These are phyloP conservation scores for Lissocephala sabroskyi DNA, from an alignment of 2,888 invertebrate species.

Conservation along the genomic window DNA sequence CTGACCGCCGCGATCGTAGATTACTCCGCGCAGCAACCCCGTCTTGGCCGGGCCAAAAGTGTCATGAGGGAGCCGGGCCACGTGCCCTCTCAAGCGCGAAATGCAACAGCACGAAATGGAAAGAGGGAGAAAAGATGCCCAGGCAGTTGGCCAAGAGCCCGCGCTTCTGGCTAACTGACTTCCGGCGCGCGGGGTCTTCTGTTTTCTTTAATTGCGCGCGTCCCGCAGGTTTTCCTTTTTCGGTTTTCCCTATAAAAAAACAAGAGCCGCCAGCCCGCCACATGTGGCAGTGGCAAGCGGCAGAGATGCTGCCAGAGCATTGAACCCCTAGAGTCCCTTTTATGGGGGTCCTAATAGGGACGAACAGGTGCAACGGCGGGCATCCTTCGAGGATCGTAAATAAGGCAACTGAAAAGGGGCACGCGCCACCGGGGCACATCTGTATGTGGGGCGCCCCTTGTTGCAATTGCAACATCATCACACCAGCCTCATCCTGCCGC, in stretches of 20 bases:
- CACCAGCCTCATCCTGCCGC: constrained; percentile 8
- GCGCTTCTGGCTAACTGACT: constrained; percentile 26
- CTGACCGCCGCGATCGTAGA: no score
- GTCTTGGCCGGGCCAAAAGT: no score
- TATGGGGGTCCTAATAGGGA: constrained; percentile 26
- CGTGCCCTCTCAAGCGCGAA: constrained; percentile 66
- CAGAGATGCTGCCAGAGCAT: constrained; percentile 1
- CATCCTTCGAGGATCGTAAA: constrained; percentile 16
- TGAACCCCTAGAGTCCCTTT: background rate
- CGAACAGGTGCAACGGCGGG: constrained; percentile 37
- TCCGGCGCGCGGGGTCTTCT: constrained; percentile 38
- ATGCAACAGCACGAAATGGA: constrained; percentile 38
- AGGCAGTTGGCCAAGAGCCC: constrained; percentile 13
- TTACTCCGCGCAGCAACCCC: no score
- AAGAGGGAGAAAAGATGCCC: constrained; percentile 18
- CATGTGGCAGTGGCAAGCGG: no score
- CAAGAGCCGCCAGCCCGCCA: no score
- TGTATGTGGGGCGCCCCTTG: background rate
- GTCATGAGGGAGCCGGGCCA: constrained; percentile 63
- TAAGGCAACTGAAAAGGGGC: constrained; percentile 2
- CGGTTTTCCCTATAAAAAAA: constrained; percentile 13
- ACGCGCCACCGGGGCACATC: constrained; percentile 12
- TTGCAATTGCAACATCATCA: constrained; percentile 2
- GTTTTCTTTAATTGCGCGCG: constrained; percentile 41
- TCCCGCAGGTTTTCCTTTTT: constrained; percentile 54